Percentiles rank a stretch among this genome's conserved stretches.
Evolutionary conservation across 2,113 vertebrate species (phyloP).

Genomic region (Neomonachus schauinslandi): DNA sequence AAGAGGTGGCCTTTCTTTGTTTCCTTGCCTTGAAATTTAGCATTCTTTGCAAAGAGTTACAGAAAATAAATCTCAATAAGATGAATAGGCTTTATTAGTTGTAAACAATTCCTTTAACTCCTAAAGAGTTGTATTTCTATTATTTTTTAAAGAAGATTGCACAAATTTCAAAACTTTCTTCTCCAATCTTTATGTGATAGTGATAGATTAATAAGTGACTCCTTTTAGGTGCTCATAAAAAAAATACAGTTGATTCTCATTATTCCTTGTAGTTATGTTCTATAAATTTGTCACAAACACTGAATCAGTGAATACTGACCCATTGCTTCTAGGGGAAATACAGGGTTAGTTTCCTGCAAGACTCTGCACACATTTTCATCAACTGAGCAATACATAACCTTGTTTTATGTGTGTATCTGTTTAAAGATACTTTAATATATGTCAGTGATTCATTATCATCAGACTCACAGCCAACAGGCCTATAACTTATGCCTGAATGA

Average conservation of each 20-base stretch:
- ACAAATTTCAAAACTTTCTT: background rate
- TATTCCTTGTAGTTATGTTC: conserved; percentile 30
- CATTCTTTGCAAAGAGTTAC: background rate
- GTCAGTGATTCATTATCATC: background rate
- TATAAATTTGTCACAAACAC: conserved; percentile 25
- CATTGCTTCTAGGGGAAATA: background rate
- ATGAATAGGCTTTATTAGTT: background rate
- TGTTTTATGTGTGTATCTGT: background rate
- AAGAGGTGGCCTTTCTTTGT: conserved; percentile 27
- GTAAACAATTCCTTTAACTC: conserved; percentile 1
- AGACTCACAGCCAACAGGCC: background rate
- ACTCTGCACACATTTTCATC: background rate
- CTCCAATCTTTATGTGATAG: conserved; percentile 5
- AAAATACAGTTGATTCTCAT: background rate
- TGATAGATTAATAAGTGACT: conserved; percentile 14
- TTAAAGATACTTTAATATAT: background rate
- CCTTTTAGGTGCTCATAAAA: conserved; percentile 2
- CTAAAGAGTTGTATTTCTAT: background rate
- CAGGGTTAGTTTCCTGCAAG: background rate
- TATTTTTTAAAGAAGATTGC: background rate
- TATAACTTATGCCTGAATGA: background rate
- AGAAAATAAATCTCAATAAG: conserved; percentile 32
- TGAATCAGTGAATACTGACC: conserved; percentile 10
- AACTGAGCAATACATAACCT: background rate
- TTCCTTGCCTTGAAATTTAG: background rate